Conservation (phyloP, 2,797 vertebrate species). For the Xiphophorus birchmanni region DNA sequence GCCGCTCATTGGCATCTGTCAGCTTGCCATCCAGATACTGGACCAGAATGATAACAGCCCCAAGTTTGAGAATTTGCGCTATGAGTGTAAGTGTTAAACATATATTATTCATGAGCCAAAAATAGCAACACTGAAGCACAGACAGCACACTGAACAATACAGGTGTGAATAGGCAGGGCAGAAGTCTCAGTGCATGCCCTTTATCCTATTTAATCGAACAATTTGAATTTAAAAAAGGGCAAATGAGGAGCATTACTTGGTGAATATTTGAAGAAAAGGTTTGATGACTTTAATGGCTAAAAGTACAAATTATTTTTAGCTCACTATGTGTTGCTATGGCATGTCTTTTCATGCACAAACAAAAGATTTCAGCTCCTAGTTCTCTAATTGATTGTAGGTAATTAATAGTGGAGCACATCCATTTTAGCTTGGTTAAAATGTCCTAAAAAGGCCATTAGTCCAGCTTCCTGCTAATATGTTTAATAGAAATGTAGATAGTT, state of each 20-base stretch:
- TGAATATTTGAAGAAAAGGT: background rate
- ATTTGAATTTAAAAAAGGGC: constrained; percentile 16
- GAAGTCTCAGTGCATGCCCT: background rate
- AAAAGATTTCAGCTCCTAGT: background rate
- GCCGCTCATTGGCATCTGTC: constrained; percentile 90
- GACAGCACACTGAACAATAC: background rate
- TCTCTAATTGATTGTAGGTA: background rate
- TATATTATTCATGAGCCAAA: constrained; percentile 8
- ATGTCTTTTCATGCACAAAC: background rate
- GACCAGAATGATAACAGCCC: constrained; percentile 93
- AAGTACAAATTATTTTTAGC: background rate
- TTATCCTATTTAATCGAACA: constrained; percentile 8
- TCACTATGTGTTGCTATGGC: background rate
- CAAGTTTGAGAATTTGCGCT: constrained; percentile 91
- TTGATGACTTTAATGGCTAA: background rate
- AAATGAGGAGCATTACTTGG: background rate
- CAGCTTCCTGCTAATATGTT: constrained; percentile 12
- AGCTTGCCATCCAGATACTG: constrained; percentile 87
- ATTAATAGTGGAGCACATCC: background rate
- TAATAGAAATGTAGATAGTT: background rate
- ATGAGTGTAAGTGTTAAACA: constrained; percentile 86
- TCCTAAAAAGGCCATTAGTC: background rate
- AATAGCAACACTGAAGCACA: constrained; percentile 10
- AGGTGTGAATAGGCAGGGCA: constrained; percentile 16
- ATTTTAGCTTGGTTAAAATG: background rate